These are phyloP conservation scores for Cerastoderma edule DNA, from an alignment of 2,888 invertebrate genomes.

Conservation along the genomic window DNA sequence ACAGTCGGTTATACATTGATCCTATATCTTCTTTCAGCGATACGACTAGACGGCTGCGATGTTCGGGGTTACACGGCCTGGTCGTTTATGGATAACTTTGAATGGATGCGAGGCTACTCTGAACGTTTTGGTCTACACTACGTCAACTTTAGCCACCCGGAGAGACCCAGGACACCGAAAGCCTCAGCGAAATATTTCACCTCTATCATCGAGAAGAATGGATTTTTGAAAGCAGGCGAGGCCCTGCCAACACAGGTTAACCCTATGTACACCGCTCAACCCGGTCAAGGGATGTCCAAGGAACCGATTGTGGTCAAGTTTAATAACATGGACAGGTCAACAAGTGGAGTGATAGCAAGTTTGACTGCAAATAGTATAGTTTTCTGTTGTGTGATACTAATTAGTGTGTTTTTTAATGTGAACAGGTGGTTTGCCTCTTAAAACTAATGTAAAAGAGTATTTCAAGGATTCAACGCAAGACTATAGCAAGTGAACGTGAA, in stretches of 20 bases:
- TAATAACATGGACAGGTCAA: background rate
- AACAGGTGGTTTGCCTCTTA: background rate
- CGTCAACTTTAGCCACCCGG: slow-evolving; percentile 89
- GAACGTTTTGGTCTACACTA: slow-evolving; percentile 88
- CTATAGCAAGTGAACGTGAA: too few species aligned
- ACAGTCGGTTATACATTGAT: too few species aligned
- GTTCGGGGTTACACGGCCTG: slow-evolving; percentile 89
- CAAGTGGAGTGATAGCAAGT: background rate
- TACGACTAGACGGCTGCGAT: slow-evolving; percentile 74
- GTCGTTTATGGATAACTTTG: slow-evolving; percentile 92
- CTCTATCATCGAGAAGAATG: slow-evolving; percentile 58
- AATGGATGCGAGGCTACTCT: slow-evolving; percentile 91
- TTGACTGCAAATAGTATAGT: background rate
- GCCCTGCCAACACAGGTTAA: background rate
- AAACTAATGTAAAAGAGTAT: background rate
- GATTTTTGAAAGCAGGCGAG: slow-evolving; percentile 35
- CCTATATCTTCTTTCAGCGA: slow-evolving; percentile 54
- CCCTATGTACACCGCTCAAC: too few species aligned
- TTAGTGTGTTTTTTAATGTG: background rate
- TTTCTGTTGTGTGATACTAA: background rate
- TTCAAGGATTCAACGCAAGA: too few species aligned
- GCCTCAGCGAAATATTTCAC: slow-evolving; percentile 84
- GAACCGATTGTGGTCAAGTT: slow-evolving; percentile 9
- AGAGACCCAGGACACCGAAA: slow-evolving; percentile 88
- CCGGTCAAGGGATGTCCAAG: background rate